Evolutionary conservation across 2,113 vertebrate species (phyloP), one percentile per base, ranked within the genome.

Genomic region (Melanocharis versteri): DNA sequence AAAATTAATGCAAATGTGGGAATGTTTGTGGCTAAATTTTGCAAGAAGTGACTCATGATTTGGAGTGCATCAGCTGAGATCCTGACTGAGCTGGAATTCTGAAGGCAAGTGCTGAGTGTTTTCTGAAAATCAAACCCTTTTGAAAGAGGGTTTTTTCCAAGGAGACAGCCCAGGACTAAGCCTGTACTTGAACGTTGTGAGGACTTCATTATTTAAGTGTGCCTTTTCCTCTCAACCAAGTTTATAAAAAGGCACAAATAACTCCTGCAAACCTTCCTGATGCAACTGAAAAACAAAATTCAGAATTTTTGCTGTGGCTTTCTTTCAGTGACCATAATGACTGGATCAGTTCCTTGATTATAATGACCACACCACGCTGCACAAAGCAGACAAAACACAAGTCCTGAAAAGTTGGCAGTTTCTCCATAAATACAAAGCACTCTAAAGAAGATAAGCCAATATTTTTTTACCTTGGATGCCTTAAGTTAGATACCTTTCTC

Each of bases 121-220:
- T 90, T n/a, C 62, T 94, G 86, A 88, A 89, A 95, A 95, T 96
- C 89, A 86, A 62, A 8, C 28, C 27, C 35, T 86, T 94, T 86
- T 45, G 53, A 86, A 86, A 89, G 48, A 66, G 48, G 10, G 0
- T 18, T 85, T 66, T 94, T 76, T 76, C 31, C 47, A 64, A 66
- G 31, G 23, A 73, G 28, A 39, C 69, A 71, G 42, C 51, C 69
- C 73, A 90, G 78, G 81, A 69, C 48, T 56, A 31, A 86, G 24
- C 48, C 39, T 39, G 10, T n/a, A 28, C 71, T 83, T 68, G 40
- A 76, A 48, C 26, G 9, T 4, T 56, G 31, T 37, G 72, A 94
- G 45, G 40, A 9, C 54, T 61, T 69, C 4, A 26, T 80, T 47
- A 77, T 37, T 76, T 30, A 37, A 35, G 31, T 31, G 53, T 39